These are phyloP conservation scores for Thymallus thymallus DNA, from an alignment of 2,113 vertebrate species.

Conservation along the genomic window DNA sequence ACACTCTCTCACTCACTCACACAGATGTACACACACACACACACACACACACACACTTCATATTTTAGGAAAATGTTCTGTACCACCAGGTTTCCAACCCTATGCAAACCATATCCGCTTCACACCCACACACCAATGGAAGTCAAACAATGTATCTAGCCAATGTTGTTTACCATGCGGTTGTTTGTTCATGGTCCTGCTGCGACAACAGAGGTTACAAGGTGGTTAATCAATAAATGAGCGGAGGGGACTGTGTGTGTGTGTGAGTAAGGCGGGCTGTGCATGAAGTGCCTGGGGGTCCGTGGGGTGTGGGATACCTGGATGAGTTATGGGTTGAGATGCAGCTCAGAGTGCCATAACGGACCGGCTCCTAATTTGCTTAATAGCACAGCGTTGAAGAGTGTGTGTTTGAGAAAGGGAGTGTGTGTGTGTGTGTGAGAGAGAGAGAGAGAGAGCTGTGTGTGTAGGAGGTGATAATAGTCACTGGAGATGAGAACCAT, in stretches of 20 bases:
- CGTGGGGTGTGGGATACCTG: conserved; percentile 8
- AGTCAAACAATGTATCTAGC: background rate
- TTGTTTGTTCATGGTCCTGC: conserved; percentile 14
- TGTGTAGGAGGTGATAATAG: conserved; percentile 7
- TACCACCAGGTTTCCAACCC: background rate
- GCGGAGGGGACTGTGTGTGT: background rate
- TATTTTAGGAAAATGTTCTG: background rate
- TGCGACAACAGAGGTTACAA: conserved; percentile 20
- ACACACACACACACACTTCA: conserved; percentile 14
- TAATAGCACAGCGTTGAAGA: conserved; percentile 31
- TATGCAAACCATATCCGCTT: background rate
- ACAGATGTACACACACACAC: conserved; percentile 12
- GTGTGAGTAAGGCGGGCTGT: background rate
- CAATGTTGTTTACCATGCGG: conserved; percentile 13
- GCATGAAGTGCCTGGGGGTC: conserved; percentile 26
- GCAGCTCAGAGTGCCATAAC: conserved; percentile 25
- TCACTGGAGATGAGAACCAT: background rate
- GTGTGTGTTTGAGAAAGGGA: too few species aligned
- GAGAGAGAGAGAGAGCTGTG: background rate
- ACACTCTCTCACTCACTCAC: background rate
- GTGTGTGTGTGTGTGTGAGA: background rate
- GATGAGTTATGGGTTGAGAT: conserved; percentile 30
- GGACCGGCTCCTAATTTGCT: conserved; percentile 36
- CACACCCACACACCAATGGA: background rate
- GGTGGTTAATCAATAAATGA: conserved; percentile 49